phyloP scores from a whole-genome alignment of 2,888 invertebrate species.

The Drosophila buzzatii region DNA sequence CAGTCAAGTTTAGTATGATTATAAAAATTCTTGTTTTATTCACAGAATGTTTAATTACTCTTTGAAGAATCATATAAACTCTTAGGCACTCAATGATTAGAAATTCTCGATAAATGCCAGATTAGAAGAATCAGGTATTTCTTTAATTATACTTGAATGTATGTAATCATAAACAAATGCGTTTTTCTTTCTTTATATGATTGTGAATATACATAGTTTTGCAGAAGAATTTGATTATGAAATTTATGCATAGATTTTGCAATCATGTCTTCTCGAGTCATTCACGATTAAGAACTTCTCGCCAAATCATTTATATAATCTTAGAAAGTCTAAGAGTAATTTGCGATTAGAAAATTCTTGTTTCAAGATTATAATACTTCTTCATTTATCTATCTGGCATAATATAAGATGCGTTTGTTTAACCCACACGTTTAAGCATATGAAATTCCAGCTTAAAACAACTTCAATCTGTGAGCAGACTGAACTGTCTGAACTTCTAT shows the following conservation, averaged over 20 bases:
- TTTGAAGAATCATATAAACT: not conserved
- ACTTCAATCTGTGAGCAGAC: not conserved
- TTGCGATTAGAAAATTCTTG: conserved; percentile 24
- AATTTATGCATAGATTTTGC: not conserved
- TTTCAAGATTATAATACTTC: not conserved
- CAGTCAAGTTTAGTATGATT: not conserved
- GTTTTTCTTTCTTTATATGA: not conserved
- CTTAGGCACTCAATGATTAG: not conserved
- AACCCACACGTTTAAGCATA: conserved; percentile 4
- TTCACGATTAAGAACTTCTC: not conserved
- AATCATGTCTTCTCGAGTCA: not conserved
- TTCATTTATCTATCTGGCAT: not conserved
- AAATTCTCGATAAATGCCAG: conserved; percentile 14
- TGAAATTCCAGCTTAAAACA: not conserved
- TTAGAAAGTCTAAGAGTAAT: not conserved
- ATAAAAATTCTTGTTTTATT: not conserved
- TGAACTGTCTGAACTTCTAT: conserved; percentile 6
- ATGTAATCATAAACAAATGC: not conserved
- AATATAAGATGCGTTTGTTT: not conserved
- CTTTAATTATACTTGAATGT: not conserved
- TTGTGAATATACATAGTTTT: not conserved
- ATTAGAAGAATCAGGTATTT: not conserved
- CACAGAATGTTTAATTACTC: not conserved
- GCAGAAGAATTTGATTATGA: conserved; percentile 2
- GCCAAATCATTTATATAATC: not conserved